phyloP scores from a whole-genome alignment of 2,888 invertebrate genomes.

The Tenthredo mesomela region DNA sequence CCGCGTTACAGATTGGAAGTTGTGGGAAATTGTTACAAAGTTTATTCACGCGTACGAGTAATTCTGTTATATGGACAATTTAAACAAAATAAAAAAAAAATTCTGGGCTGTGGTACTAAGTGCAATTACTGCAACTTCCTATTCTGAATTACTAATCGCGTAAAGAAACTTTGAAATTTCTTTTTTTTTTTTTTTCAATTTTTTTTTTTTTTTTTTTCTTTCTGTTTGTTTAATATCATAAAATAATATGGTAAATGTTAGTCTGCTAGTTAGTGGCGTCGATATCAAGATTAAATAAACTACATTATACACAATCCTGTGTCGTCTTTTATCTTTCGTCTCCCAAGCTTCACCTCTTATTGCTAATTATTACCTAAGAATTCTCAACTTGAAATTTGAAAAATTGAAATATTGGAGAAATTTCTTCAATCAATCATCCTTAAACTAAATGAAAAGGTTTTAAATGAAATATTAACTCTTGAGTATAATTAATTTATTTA shows the following conservation, averaged over 20 bases:
- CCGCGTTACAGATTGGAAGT: constrained; percentile 34
- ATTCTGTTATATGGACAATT: constrained; percentile 8
- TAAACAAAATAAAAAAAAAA: background rate
- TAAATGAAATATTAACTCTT: constrained; percentile 5
- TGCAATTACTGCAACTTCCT: constrained; percentile 63
- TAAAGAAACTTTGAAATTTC: constrained; percentile 32
- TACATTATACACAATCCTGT: constrained; percentile 59
- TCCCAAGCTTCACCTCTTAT: background rate
- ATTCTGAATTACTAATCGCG: constrained; percentile 55
- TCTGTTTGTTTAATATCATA: constrained; percentile 48
- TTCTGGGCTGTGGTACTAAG: constrained; percentile 54
- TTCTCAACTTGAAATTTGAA: background rate
- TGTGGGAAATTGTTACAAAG: constrained; percentile 46
- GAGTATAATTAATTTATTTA: constrained; percentile 66
- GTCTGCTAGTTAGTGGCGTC: constrained; percentile 70
- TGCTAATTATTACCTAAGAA: background rate
- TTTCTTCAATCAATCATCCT: background rate
- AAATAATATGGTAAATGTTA: constrained; percentile 68
- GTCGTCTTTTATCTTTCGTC: background rate
- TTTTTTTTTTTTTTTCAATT: background rate
- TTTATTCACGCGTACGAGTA: constrained; percentile 31
- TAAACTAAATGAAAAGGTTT: background rate
- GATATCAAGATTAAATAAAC: constrained; percentile 72
- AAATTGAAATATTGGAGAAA: background rate
- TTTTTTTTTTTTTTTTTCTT: background rate